phyloP scores from a whole-genome alignment of 2,113 vertebrate genomes.

The Cygnus atratus region DNA sequence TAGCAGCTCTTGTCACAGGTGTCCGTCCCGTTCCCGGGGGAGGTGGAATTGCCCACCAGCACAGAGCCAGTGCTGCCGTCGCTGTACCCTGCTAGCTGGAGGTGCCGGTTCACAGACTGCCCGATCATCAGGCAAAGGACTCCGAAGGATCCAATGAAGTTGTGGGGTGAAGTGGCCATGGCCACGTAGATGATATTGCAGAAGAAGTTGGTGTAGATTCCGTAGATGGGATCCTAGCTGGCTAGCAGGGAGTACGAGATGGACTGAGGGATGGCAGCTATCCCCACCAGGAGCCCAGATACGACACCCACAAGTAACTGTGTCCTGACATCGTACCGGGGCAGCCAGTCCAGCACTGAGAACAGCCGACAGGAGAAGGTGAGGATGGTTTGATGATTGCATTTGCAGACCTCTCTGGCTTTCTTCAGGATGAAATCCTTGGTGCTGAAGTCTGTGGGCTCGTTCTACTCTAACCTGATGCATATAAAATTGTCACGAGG shows the following conservation, averaged over 20 bases:
- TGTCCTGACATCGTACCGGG: background rate
- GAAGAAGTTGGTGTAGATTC: slow-evolving; percentile 76
- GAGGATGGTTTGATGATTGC: background rate
- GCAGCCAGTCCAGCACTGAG: slow-evolving; percentile 64
- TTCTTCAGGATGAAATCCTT: slow-evolving; percentile 29
- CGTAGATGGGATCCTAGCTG: slow-evolving; percentile 69
- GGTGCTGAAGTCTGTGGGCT: background rate
- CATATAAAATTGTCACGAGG: background rate
- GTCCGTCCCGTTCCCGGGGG: background rate
- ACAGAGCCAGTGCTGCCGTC: background rate
- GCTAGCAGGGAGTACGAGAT: slow-evolving; percentile 72
- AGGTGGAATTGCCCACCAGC: background rate
- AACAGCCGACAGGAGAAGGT: slow-evolving; percentile 28
- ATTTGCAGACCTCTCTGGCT: background rate
- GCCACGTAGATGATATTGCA: slow-evolving; percentile 61
- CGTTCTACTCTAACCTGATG: slow-evolving; percentile 45
- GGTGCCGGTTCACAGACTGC: slow-evolving; percentile 64
- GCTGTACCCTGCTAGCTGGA: slow-evolving; percentile 56
- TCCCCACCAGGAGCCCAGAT: slow-evolving; percentile 68
- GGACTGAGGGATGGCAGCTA: slow-evolving; percentile 71
- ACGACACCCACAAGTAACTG: slow-evolving; percentile 62
- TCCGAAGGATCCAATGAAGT: slow-evolving; percentile 60
- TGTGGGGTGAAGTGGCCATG: slow-evolving; percentile 59
- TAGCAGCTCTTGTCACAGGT: slow-evolving; percentile 67
- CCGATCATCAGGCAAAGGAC: slow-evolving; percentile 71